Base-by-base conservation (phyloP, 2,888 invertebrate genomes). In the Sphinx pinastri region DNA sequence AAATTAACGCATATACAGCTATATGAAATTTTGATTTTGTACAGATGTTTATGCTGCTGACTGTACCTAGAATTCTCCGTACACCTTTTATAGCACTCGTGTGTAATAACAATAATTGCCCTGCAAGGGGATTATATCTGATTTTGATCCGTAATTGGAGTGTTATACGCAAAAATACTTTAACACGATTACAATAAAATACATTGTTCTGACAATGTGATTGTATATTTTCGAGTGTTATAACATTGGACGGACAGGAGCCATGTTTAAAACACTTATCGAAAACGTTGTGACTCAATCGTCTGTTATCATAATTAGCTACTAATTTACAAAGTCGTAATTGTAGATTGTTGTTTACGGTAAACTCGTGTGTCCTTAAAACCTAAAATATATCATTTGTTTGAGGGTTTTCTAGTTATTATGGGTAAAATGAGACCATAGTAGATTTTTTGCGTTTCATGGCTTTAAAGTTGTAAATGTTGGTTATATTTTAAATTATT, bases 271-370 rank as follows among this genome's bases (percentile, higher is more conserved):
- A 47, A 47, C 2, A 12, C 19, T 63, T 63, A 63, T 63, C 63
- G 12, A 7, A 19, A 25, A 25, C 25, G 12, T 19, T 5, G 16
- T 60, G 63, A 49, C 19, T 63, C 19, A 49, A 49, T 47, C 47
- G 19, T 12, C 16, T 11, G 45, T 60, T 63, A 63, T 63, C 63
- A 49, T 63, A 63, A 63, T 63, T 63, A 63, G 63, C 19, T 49
- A 63, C 47, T 63, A 63, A 63, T 63, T 19, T 49, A 63, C 63
- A 49, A 63, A 63, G 47, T 49, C 49, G 49, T 63, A 47, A 63
- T 63, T 63, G 63, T 63, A 63, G 63, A 63, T 63, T 63, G 49
- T 63, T 63, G 47, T 63, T 63, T 63, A 63, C 49, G 11, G 31
- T 49, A 49, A 19, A 57, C 19, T 19, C 12, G 47, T 19, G 19